A percentile compares a stretch with the other conserved stretches of the same genome.
phyloP scores from a whole-genome alignment of 2,888 invertebrate species.

The Acrobasis suavella region DNA sequence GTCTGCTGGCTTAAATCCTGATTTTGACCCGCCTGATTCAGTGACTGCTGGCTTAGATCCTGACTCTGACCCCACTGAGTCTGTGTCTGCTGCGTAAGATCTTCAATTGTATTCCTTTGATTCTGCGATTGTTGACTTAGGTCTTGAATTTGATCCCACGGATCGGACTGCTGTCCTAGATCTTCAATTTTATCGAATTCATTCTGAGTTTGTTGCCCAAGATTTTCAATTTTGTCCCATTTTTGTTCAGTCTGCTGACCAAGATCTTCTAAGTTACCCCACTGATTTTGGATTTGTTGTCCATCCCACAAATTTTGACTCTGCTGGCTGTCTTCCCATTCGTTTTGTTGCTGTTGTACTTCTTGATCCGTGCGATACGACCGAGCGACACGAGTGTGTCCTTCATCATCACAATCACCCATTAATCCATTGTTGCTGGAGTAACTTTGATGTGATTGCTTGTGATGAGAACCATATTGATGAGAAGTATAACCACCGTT shows the following conservation, averaged over 20 bases:
- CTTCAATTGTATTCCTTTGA: conserved; percentile 33
- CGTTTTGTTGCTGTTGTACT: conserved; percentile 34
- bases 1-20: conserved; percentile 35
- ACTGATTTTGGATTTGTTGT: no score
- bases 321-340: conserved; percentile 46
- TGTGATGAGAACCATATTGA: conserved; percentile 51
- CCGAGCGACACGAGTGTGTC: conserved; percentile 58
- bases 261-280: conserved; percentile 22
- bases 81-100: conserved; percentile 41
- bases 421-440: conserved; percentile 33
- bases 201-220: conserved; percentile 45
- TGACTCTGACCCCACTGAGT: conserved; percentile 43
- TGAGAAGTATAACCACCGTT: conserved; percentile 48
- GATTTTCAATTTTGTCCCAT: conserved; percentile 43
- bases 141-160: conserved; percentile 24
- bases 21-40: conserved; percentile 38
- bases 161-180: conserved; percentile 27
- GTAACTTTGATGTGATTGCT: conserved; percentile 47
- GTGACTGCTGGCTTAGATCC: conserved; percentile 48
- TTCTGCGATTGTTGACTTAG: conserved; percentile 25
- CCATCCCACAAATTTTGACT: conserved; percentile 32
- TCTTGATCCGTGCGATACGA: conserved; percentile 47
- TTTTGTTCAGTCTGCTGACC: conserved; percentile 44
- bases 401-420: conserved; percentile 51
- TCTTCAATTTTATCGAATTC: conserved; percentile 25